Evolutionary conservation across 2,113 vertebrate species (phyloP), one percentile per base, ranked within the genome.

Genomic region (Salvelinus namaycush): DNA sequence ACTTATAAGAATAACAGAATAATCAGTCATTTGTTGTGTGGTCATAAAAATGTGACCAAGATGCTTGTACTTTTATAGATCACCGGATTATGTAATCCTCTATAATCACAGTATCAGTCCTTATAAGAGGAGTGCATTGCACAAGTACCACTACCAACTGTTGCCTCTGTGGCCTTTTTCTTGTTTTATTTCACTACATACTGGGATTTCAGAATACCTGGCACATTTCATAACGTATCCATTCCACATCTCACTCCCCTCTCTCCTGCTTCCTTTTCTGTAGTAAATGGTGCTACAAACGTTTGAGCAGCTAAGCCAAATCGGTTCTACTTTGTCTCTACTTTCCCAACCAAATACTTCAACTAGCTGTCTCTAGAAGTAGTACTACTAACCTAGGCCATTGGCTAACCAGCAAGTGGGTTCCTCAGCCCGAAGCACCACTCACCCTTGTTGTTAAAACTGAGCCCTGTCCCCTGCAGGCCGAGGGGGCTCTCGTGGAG

Each of bases 401-500:
- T 14, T 9, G 68, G 29, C 20, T 70, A n/a, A 27, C 68, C 44
- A 49, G 68, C 68, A 22, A 34, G 44, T 11, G 39, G 68, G 1
- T 14, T 16, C n/a, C 22, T 16, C 66, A 7, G 29, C 26, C 29
- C 24, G 2, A 20, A 20, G 31, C 67, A 16, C 29, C 67, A 13
- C 24, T 27, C 22, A 22, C 31, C 39, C 72, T 9, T 11, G 13
- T 29, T 83, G 83, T 90, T 86, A 89, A 91, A 91, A 91, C 48
- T 79, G 79, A 75, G 83, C 77, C 72, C n/a, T 93, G 87, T 93
- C 76, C 87, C 86, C 92, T 92, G 88, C 95, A 97, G 97, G 96
- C 89, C 92, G 95, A 91, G 95, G 96, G 92, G 94, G 93, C 89
- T 81, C 91, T 81, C 88, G 90, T 86, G 95, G 94, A 18, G 49